Evolutionary conservation across 2,888 invertebrate genomes (phyloP), one percentile per base, ranked within the genome.

Genomic region (Leuctra nigra): DNA sequence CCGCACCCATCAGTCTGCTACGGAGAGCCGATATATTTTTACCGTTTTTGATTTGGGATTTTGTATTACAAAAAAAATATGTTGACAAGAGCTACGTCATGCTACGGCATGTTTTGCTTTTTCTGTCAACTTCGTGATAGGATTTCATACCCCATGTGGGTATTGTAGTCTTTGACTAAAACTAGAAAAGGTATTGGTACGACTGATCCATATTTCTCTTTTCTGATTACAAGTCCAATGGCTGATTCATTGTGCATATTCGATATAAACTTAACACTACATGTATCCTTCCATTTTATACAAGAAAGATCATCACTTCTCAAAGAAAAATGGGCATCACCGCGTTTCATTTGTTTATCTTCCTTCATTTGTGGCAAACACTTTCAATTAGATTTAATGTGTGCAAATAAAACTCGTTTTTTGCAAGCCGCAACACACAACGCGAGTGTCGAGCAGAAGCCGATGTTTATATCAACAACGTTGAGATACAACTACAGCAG

Each of bases 91-190:
- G 41, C 41, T 2, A 41, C 6, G 11, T 41, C 41, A 4, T 4
- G 4, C 41, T 14, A 16, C 20, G 41, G 18, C 41, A 41, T 41
- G 14, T 41, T 4, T 20, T 13, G 18, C 41, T 41, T 11, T 41
- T 41, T 41, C 41, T 41, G 18, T 20, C 41, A 4, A 41, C 18
- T 11, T 41, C 41, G 16, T 41, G 11, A 16, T 41, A 11, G 6
- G 38, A 38, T 14, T 38, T 41, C 41, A 41, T 41, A 41, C 20
- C 41, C 41, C 41, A 16, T 41, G 22, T 41, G 41, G 22, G 18
- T 41, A 20, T 41, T 41, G 18, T 41, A 41, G 18, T 41, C 41
- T 20, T 41, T 41, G 2, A 41, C 41, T 14, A 41, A 4, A 20
- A 3, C 22, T 4, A 20, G 41, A 16, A 14, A 41, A 14, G 9